Percentiles rank a stretch among this genome's conserved stretches.
Evolutionary conservation across 2,888 invertebrate genomes (phyloP).

Genomic region (Pegoplata infirma): DNA sequence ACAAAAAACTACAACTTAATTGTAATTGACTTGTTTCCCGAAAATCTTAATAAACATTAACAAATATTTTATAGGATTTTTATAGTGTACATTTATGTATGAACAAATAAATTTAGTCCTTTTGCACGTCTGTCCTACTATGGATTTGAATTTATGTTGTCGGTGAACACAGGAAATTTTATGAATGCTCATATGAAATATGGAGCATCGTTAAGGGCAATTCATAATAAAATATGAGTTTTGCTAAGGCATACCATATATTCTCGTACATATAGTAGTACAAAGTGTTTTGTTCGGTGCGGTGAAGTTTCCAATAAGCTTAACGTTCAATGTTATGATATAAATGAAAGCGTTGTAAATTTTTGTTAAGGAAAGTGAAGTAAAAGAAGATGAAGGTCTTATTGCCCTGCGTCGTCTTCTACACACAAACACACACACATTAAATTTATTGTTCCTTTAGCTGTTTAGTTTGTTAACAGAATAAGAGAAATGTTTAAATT

Average conservation of each 20-base stretch:
- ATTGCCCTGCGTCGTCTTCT: slow-evolving; percentile 24
- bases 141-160: slow-evolving; percentile 63
- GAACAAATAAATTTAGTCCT: slow-evolving; percentile 52
- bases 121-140: slow-evolving; percentile 24
- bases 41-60: slow-evolving; percentile 1
- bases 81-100: slow-evolving; percentile 36
- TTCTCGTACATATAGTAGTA: background rate
- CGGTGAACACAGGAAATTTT: slow-evolving; percentile 70
- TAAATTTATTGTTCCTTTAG: background rate
- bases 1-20: slow-evolving; percentile 15
- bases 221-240: slow-evolving; percentile 76
- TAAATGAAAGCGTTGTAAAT: slow-evolving; percentile 28
- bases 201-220: slow-evolving; percentile 78
- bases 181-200: slow-evolving; percentile 78
- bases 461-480: background rate
- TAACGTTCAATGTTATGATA: slow-evolving; percentile 59
- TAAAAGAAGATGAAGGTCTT: slow-evolving; percentile 2
- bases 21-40: background rate
- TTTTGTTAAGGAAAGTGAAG: slow-evolving; percentile 24
- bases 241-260: slow-evolving; percentile 18
- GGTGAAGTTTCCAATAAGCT: slow-evolving; percentile 68
- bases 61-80: slow-evolving; percentile 1
- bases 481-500: slow-evolving; percentile 65
- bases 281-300: slow-evolving; percentile 53
- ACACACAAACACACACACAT: slow-evolving; percentile 20